Conservation (phyloP, 2,797 vertebrate species). For the Leptoclinus maculatus region DNA sequence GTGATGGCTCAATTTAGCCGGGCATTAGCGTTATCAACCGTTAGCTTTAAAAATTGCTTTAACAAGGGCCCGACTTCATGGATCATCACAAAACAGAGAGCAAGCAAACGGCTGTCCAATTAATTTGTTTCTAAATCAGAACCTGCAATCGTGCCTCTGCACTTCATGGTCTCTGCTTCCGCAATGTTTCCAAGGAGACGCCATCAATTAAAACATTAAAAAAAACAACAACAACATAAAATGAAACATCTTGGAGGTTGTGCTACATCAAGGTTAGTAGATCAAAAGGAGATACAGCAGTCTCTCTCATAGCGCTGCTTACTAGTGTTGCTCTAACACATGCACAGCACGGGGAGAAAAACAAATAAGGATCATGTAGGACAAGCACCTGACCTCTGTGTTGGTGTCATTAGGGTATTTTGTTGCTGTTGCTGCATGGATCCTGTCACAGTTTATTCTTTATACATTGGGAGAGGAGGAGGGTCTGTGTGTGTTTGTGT, state of each 20-base stretch:
- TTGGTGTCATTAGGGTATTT: slow-evolving; percentile 42
- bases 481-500: background rate
- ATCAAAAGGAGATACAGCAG: background rate
- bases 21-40: too few relatives aligned
- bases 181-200: background rate
- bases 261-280: background rate
- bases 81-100: background rate
- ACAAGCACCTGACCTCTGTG: slow-evolving; percentile 50
- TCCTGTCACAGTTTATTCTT: slow-evolving; percentile 37
- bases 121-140: background rate
- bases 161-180: background rate
- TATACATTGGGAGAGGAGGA: slow-evolving; percentile 30
- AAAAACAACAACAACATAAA: background rate
- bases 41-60: too few relatives aligned
- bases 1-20: too few relatives aligned
- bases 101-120: too few relatives aligned
- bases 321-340: slow-evolving; percentile 9
- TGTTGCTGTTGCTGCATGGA: slow-evolving; percentile 26
- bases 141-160: background rate
- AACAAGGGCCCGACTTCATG: too few relatives aligned
- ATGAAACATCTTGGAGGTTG: background rate
- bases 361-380: slow-evolving; percentile 35
- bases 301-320: background rate
- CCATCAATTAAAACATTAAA: background rate
- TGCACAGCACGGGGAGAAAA: background rate